Base-by-base conservation (phyloP, 2,888 invertebrate species). In the Dione juno region DNA sequence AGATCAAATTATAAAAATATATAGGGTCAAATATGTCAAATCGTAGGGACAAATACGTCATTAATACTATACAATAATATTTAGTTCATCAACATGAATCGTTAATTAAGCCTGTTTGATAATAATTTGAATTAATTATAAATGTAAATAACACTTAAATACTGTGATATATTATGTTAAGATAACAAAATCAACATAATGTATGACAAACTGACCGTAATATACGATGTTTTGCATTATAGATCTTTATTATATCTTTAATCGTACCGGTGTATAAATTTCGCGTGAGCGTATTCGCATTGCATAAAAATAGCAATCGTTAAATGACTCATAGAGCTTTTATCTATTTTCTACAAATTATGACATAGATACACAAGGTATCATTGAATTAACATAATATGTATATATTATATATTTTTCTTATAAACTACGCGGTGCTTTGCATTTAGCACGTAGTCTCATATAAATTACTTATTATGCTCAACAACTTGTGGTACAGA, bases 231-330 rank as follows among this genome's bases (percentile, higher is more conserved):
- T 59, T 59, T 6, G 6, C 21, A 21, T 43, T 59, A 28, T 59
- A 14, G n/a, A 14, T 28, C 43, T 41, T n/a, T 45, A 61, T n/a
- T 40, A 14, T 28, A 14, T 28, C 43, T 41, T n/a, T 45, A 61
- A 28, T 40, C 28, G 3, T 9, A 45, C n/a, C 45, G n/a, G 28
- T 3, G 45, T 61, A 61, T 45, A 28, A 43, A 61, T 61, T 61
- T 45, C n/a, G 43, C 45, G 10, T 61, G 61, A 61, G 61, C 45
- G n/a, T 41, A 61, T 45, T 61, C 52, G 21, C 59, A 59, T 58
- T 67, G 59, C 40, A 69, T 54, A 66, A 45, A 66, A n/a, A 45
- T 54, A 53, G 45, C 61, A 63, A 70, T 68, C 66, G 59, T 45
- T 61, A 61, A 61, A n/a, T 61, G 43, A 45, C 1, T 61, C 43